A percentile compares a stretch with the other conserved stretches of the same genome.
Evolutionary conservation across 2,797 vertebrate species (phyloP).

Genomic region (Anomalospiza imberbis): DNA sequence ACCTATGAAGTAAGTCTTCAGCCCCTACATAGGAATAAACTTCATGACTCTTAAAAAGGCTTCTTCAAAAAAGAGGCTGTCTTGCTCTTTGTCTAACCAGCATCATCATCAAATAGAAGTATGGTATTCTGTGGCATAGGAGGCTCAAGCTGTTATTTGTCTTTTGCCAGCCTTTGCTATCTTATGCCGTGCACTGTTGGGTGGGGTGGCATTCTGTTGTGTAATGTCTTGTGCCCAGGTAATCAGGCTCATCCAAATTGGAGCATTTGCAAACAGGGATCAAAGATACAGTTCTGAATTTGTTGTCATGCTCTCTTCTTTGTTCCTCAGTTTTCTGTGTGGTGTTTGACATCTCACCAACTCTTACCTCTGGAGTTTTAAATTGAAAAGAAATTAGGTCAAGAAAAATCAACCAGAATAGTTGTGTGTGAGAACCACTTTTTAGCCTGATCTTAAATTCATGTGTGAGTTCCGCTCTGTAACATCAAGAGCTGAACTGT

Average conservation of each 20-base stretch:
- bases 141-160: background rate
- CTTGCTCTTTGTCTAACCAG: background rate
- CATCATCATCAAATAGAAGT: background rate
- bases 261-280: background rate
- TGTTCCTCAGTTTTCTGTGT: background rate
- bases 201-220: background rate
- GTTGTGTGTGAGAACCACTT: background rate
- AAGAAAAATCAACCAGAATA: background rate
- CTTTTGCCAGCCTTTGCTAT: constrained; percentile 28
- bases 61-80: background rate
- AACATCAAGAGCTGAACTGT: background rate
- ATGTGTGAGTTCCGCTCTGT: background rate
- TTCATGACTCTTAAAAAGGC: background rate
- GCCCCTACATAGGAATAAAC: background rate
- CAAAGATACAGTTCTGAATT: constrained; percentile 2
- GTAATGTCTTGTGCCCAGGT: background rate
- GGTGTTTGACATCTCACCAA: background rate
- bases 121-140: background rate
- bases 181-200: background rate
- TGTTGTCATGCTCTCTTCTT: background rate
- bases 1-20: background rate
- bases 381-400: background rate
- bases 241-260: constrained; percentile 11
- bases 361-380: background rate
- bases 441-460: background rate